Percentiles rank a stretch among this genome's conserved stretches.
These are phyloP conservation scores for Malurus splendens DNA, from an alignment of 2,797 vertebrate genomes.

Conservation along the genomic window DNA sequence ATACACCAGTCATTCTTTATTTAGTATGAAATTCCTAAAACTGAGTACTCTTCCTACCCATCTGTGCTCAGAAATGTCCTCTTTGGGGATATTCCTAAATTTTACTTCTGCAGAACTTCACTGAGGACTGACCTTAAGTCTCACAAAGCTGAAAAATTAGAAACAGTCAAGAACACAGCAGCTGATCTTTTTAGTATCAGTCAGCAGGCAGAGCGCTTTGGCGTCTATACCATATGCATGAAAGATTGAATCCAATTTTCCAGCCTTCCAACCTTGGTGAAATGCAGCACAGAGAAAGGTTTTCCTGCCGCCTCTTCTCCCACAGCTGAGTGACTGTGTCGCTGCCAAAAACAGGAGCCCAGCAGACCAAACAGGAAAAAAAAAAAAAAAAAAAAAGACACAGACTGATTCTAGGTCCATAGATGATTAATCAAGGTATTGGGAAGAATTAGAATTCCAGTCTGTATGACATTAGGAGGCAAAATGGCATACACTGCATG, in stretches of 20 bases:
- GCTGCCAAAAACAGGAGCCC: not conserved
- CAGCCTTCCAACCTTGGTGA: not conserved
- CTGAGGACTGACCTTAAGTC: not conserved
- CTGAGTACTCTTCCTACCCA: not conserved
- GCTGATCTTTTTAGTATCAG: not conserved
- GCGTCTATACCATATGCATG: not conserved
- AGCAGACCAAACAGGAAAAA: not conserved
- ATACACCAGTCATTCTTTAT: not conserved
- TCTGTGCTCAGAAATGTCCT: not conserved
- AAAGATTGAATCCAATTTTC: not conserved
- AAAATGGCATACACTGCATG: not conserved
- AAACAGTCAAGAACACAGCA: not conserved
- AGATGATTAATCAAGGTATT: not conserved
- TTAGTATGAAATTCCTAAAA: not conserved
- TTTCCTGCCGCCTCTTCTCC: not conserved
- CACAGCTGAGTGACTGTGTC: not conserved
- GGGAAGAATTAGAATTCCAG: not conserved
- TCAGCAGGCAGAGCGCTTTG: not conserved
- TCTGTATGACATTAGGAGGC: not conserved
- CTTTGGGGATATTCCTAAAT: not conserved
- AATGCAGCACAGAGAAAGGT: not conserved
- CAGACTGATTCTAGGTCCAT: not conserved
- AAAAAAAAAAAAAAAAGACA: not conserved
- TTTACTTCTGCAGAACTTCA: not conserved
- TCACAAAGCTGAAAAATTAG: not conserved